These are phyloP conservation scores for Cacatua alba DNA, from an alignment of 2,113 vertebrate genomes.

Conservation along the genomic window DNA sequence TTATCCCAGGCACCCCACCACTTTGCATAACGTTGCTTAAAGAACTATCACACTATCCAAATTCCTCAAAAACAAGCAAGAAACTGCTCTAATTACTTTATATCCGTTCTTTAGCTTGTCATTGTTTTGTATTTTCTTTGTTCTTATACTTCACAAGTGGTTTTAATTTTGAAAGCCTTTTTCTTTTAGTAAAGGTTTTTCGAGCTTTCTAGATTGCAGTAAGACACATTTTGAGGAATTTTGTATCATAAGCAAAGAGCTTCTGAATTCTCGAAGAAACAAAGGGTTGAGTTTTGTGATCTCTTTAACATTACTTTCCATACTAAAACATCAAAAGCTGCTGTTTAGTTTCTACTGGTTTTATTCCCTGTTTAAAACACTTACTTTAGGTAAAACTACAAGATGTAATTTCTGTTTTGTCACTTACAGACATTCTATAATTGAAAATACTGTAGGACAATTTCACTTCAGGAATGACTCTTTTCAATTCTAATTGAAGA, in stretches of 20 bases:
- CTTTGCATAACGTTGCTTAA: background rate
- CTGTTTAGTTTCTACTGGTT: background rate
- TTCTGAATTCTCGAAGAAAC: background rate
- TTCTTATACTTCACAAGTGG: background rate
- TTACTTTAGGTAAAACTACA: background rate
- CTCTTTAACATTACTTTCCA: background rate
- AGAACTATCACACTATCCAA: background rate
- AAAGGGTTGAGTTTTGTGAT: background rate
- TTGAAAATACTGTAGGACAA: background rate
- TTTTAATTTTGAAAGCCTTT: constrained; percentile 8
- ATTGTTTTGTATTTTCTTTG: constrained; percentile 14
- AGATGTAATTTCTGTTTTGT: background rate
- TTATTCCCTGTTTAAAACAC: constrained; percentile 4
- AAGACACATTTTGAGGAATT: background rate
- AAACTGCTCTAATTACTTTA: constrained; percentile 21
- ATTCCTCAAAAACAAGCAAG: constrained; percentile 7
- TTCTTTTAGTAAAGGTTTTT: background rate
- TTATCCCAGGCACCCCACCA: background rate
- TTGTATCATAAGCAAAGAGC: background rate
- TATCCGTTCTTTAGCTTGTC: background rate
- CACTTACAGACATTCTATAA: background rate
- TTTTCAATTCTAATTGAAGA: background rate
- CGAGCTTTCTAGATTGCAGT: background rate
- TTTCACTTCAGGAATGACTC: background rate
- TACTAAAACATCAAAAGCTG: constrained; percentile 20